Conservation (phyloP, 2,888 invertebrate genomes). For the Rhaphigaster nebulosa region DNA sequence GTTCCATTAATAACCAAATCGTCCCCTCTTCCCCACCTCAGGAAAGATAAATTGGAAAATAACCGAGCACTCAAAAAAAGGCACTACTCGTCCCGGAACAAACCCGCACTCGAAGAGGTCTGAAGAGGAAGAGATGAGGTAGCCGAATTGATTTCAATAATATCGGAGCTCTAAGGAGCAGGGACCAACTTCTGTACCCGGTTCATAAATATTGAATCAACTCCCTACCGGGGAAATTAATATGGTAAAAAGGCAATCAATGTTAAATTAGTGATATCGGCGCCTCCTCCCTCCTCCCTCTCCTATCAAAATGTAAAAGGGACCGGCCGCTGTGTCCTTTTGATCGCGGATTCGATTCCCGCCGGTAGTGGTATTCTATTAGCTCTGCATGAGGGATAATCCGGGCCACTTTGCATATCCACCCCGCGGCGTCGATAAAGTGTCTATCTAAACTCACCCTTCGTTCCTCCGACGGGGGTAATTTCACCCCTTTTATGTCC, state of each 20-base stretch:
- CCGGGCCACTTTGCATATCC: slow-evolving; percentile 11
- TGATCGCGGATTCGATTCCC: background rate
- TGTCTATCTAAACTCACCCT: background rate
- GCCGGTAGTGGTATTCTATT: slow-evolving; percentile 31
- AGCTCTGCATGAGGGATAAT: slow-evolving; percentile 18
- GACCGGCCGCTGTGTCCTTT: background rate
- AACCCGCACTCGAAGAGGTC: background rate
- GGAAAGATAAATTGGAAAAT: background rate
- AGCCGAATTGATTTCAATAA: background rate
- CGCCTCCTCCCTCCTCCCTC: background rate
- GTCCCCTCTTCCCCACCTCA: too few relatives aligned
- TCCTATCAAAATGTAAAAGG: slow-evolving; percentile 44
- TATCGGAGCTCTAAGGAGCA: background rate
- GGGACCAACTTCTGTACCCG: slow-evolving; percentile 5
- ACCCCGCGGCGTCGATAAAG: background rate
- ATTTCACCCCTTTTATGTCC: background rate
- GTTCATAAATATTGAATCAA: slow-evolving; percentile 29
- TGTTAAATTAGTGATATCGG: slow-evolving; percentile 42
- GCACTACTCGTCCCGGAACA: background rate
- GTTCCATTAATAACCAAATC: slow-evolving; percentile 22
- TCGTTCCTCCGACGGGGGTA: background rate
- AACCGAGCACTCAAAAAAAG: background rate
- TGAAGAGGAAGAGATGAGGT: too few relatives aligned
- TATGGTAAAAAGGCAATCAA: slow-evolving; percentile 48
- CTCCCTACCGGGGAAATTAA: background rate